Percentiles rank a stretch among this genome's conserved stretches.
phyloP scores from a whole-genome alignment of 2,113 vertebrate species.

The Kryptolebias marmoratus region DNA sequence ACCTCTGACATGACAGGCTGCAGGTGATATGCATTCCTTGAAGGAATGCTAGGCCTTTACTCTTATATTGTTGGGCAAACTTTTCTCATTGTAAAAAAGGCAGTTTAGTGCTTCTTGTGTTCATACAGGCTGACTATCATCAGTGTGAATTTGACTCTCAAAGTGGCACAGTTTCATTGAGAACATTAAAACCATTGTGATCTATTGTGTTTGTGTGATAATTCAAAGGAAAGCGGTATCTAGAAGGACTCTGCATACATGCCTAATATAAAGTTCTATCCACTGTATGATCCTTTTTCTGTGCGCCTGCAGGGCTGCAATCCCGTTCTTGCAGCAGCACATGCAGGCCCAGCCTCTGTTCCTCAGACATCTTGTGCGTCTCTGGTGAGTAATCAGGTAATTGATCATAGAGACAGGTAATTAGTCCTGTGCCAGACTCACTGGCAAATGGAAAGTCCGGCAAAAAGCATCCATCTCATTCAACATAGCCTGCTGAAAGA shows the following conservation, averaged over 20 bases:
- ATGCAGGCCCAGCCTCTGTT: conserved; percentile 29
- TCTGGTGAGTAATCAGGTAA: conserved; percentile 83
- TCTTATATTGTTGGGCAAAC: no score
- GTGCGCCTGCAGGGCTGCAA: conserved; percentile 27
- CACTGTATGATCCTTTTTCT: not conserved
- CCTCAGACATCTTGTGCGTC: conserved; percentile 71
- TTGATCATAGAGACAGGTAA: conserved; percentile 85
- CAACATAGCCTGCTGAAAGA: conserved; percentile 63
- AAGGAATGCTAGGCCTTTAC: no score
- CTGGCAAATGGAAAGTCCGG: conserved; percentile 74
- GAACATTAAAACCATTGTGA: no score
- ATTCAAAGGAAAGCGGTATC: no score
- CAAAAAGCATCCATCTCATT: conserved; percentile 72
- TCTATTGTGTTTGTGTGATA: no score
- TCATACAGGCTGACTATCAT: no score
- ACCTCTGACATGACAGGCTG: no score
- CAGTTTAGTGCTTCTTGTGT: no score
- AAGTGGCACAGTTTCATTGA: no score
- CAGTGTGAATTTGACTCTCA: no score
- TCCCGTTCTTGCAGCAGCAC: conserved; percentile 27
- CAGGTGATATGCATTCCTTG: no score
- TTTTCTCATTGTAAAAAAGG: no score
- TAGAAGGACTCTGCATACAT: conserved; percentile 10
- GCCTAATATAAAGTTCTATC: not conserved
- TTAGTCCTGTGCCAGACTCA: conserved; percentile 79